phyloP scores from a whole-genome alignment of 1,140 invertebrate genomes.

The Chymomyza costata region DNA sequence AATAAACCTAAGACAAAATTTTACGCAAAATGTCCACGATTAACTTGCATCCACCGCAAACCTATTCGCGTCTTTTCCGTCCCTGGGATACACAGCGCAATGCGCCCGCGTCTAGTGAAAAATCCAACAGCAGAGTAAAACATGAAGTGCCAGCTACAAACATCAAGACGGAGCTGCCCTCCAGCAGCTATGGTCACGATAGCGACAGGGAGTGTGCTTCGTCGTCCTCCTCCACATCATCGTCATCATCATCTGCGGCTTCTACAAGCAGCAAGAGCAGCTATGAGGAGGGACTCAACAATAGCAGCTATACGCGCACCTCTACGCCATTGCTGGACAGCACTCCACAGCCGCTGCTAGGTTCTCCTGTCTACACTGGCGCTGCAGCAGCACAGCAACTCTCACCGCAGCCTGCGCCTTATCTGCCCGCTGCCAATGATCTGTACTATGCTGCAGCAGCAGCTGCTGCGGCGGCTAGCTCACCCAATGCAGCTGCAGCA shows the following conservation, averaged over 20 bases:
- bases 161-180: conserved; percentile 44
- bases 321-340: conserved; percentile 46
- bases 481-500: conserved; percentile 8
- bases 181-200: conserved; percentile 45
- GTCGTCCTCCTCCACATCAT: conserved; percentile 42
- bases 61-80: conserved; percentile 73
- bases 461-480: conserved; percentile 35
- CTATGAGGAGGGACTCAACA: conserved; percentile 53
- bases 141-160: conserved; percentile 33
- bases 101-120: conserved; percentile 13
- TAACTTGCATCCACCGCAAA: conserved; percentile 72
- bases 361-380: conserved; percentile 4
- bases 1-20: background rate
- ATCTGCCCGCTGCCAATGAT: conserved; percentile 44
- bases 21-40: conserved; percentile 57
- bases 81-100: conserved; percentile 71
- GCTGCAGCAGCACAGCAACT: conserved; percentile 29
- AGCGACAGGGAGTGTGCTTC: conserved; percentile 49
- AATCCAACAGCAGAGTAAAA: conserved; percentile 37
- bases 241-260: conserved; percentile 21
- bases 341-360: conserved; percentile 16
- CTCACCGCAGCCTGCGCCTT: conserved; percentile 34
- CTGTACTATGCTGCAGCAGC: conserved; percentile 51
- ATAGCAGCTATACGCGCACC: conserved; percentile 53
- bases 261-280: conserved; percentile 47